phyloP scores from a whole-genome alignment of 2,797 vertebrate genomes.

The Dromococcyx pavoninus region DNA sequence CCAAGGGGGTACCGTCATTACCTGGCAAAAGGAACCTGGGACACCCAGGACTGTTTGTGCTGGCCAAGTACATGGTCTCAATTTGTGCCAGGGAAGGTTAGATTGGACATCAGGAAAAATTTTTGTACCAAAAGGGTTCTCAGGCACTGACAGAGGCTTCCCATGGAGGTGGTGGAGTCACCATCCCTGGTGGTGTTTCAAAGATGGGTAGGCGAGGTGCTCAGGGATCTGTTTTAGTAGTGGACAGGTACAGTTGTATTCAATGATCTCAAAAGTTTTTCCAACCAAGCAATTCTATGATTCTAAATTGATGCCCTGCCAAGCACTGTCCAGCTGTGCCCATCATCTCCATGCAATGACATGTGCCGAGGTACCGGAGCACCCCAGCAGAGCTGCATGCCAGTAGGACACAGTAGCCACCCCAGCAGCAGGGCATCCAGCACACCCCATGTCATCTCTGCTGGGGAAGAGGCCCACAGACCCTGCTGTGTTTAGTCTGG shows the following conservation, averaged over 20 bases:
- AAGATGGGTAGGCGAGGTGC: too few relatives aligned
- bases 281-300: too few relatives aligned
- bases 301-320: too few relatives aligned
- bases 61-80: neutral
- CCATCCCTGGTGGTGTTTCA: too few relatives aligned
- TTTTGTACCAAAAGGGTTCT: too few relatives aligned
- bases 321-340: neutral
- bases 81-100: too few relatives aligned
- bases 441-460: fast-evolving
- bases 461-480: neutral
- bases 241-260: too few relatives aligned
- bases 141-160: too few relatives aligned
- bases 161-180: too few relatives aligned
- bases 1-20: fast-evolving
- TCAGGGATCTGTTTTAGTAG: too few relatives aligned
- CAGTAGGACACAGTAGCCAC: neutral
- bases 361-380: fast-evolving
- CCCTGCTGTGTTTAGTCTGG: neutral
- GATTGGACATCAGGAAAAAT: too few relatives aligned
- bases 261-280: too few relatives aligned
- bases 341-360: fast-evolving
- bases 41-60: fast-evolving
- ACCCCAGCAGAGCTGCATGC: neutral
- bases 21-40: fast-evolving
- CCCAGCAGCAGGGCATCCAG: neutral